phyloP scores from a whole-genome alignment of 2,113 vertebrate genomes.

The Triplophysa tibetana region DNA sequence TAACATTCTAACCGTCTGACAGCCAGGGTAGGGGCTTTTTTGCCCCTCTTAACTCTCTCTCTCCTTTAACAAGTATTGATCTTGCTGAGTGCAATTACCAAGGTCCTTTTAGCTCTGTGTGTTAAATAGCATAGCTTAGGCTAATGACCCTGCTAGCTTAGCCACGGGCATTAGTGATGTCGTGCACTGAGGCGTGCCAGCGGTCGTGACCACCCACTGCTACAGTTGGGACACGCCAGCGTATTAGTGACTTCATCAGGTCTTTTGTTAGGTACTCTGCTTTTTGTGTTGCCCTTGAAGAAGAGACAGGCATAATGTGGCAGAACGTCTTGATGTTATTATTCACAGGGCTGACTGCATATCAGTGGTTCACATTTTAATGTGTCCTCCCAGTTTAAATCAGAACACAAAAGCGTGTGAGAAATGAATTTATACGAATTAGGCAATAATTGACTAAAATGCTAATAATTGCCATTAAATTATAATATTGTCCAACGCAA shows the following conservation, averaged over 20 bases:
- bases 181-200: conserved; percentile 67
- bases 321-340: conserved; percentile 60
- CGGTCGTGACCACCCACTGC: conserved; percentile 62
- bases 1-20: conserved; percentile 42
- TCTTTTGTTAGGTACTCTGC: conserved; percentile 69
- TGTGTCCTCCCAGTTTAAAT: conserved; percentile 40
- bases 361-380: conserved; percentile 52
- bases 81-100: conserved; percentile 55
- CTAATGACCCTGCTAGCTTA: conserved; percentile 61
- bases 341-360: conserved; percentile 57
- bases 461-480: too few relatives aligned
- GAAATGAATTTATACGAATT: too few relatives aligned
- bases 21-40: conserved; percentile 49
- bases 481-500: too few relatives aligned
- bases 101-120: conserved; percentile 50
- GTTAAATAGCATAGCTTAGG: conserved; percentile 60
- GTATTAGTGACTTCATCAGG: conserved; percentile 77
- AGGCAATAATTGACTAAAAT: too few relatives aligned
- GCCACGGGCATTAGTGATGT: conserved; percentile 52
- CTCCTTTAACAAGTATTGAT: conserved; percentile 64
- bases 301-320: conserved; percentile 60
- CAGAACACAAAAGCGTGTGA: too few relatives aligned
- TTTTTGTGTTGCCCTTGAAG: conserved; percentile 73
- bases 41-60: conserved; percentile 29
- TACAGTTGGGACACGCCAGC: conserved; percentile 71